phyloP scores from a whole-genome alignment of 2,113 vertebrate species.

The Capricornis sumatraensis region DNA sequence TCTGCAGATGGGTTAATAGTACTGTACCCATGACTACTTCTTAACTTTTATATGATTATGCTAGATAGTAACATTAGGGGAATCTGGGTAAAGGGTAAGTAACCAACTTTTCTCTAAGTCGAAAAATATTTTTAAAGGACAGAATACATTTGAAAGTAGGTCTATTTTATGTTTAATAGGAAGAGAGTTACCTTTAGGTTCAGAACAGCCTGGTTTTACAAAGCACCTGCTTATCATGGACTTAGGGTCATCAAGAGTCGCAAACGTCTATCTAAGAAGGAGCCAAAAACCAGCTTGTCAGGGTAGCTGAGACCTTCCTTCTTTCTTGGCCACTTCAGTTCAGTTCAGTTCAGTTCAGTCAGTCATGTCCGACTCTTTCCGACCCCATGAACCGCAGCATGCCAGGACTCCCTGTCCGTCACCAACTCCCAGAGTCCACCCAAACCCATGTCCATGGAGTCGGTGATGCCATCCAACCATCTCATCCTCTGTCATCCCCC shows the following conservation, averaged over 20 bases:
- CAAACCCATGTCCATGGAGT: background rate
- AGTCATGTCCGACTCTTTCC: fast-evolving
- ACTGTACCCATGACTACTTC: background rate
- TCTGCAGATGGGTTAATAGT: background rate
- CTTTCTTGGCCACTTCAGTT: background rate
- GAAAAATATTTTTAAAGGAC: background rate
- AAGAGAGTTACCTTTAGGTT: background rate
- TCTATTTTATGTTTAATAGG: background rate
- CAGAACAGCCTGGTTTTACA: background rate
- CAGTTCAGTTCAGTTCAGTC: background rate
- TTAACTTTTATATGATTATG: background rate
- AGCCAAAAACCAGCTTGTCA: background rate
- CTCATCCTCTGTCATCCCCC: background rate
- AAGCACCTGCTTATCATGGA: background rate
- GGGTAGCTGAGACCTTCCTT: background rate
- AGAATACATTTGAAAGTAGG: background rate
- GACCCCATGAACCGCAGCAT: background rate
- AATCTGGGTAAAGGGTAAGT: background rate
- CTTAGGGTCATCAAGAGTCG: background rate
- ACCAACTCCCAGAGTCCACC: background rate
- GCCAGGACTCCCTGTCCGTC: background rate
- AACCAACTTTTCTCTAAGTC: background rate
- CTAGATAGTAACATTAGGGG: background rate
- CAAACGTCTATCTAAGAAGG: background rate
- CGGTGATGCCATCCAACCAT: background rate